These are phyloP conservation scores for Xenopus borealis DNA, from an alignment of 2,113 vertebrate genomes.

Conservation along the genomic window DNA sequence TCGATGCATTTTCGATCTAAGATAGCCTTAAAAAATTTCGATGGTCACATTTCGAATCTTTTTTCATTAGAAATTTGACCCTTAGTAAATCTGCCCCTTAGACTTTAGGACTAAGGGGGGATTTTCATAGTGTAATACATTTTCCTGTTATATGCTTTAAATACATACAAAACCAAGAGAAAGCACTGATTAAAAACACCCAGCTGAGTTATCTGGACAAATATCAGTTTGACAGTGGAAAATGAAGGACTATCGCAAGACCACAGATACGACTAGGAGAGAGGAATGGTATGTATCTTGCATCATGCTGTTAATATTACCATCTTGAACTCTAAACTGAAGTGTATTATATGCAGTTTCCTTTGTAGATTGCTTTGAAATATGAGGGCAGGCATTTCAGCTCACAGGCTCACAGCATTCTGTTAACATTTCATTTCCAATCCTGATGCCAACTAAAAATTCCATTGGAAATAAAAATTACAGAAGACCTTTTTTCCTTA, in stretches of 20 bases:
- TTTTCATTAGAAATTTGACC: no score
- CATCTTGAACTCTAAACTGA: conserved; percentile 2
- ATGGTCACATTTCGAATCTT: no score
- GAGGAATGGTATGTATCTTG: conserved; percentile 9
- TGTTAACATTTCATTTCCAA: conserved; percentile 39
- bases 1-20: no score
- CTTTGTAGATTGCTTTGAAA: conserved; percentile 30
- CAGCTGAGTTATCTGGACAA: no score
- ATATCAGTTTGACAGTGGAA: background rate
- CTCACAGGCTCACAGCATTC: background rate
- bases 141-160: no score
- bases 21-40: no score
- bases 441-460: conserved; percentile 41
- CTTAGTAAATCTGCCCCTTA: no score
- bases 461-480: conserved; percentile 51
- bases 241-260: conserved; percentile 9
- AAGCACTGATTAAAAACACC: no score
- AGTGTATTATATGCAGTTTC: conserved; percentile 1
- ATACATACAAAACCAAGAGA: no score
- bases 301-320: conserved; percentile 21
- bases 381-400: conserved; percentile 18
- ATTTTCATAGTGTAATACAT: no score
- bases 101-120: no score
- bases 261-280: background rate
- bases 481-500: conserved; percentile 20